phyloP scores from a whole-genome alignment of 2,113 vertebrate species.

The Tragelaphus imberbis region DNA sequence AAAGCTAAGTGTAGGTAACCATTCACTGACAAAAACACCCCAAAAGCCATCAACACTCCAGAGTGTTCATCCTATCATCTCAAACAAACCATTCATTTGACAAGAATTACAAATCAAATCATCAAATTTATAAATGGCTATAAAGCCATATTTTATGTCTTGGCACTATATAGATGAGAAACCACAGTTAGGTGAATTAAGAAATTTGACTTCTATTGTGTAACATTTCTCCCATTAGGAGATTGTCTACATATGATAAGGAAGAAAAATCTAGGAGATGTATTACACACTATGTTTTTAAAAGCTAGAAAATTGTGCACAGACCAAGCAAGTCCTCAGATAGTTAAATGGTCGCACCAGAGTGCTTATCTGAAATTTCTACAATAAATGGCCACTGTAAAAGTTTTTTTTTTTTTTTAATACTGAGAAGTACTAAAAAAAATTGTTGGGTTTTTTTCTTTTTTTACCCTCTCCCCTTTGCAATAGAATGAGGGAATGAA shows the following conservation, averaged over 20 bases:
- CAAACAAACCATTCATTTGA: conserved; percentile 11
- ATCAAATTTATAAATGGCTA: conserved; percentile 36
- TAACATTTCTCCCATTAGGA: conserved; percentile 17
- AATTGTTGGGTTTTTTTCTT: conserved; percentile 50
- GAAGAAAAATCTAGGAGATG: conserved; percentile 36
- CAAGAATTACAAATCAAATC: conserved; percentile 42
- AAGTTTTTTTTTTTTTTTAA: conserved; percentile 43
- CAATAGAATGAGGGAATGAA: conserved; percentile 63
- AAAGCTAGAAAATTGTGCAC: not conserved
- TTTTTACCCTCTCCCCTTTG: conserved; percentile 32
- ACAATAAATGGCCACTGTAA: conserved; percentile 38
- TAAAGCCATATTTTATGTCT: conserved; percentile 21
- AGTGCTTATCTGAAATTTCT: conserved; percentile 51
- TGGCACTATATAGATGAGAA: conserved; percentile 16
- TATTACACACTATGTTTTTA: conserved; percentile 22
- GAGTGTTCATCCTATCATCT: not conserved
- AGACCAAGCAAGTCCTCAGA: not conserved
- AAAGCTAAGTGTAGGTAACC: not conserved
- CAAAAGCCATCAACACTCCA: not conserved
- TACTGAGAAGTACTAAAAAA: conserved; percentile 34
- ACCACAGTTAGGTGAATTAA: conserved; percentile 25
- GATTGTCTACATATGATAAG: not conserved
- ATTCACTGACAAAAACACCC: not conserved
- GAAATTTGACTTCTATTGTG: conserved; percentile 48
- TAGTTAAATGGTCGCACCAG: conserved; percentile 42